These are phyloP conservation scores for Norana najaformis DNA, from an alignment of 2,888 invertebrate genomes.

Conservation along the genomic window DNA sequence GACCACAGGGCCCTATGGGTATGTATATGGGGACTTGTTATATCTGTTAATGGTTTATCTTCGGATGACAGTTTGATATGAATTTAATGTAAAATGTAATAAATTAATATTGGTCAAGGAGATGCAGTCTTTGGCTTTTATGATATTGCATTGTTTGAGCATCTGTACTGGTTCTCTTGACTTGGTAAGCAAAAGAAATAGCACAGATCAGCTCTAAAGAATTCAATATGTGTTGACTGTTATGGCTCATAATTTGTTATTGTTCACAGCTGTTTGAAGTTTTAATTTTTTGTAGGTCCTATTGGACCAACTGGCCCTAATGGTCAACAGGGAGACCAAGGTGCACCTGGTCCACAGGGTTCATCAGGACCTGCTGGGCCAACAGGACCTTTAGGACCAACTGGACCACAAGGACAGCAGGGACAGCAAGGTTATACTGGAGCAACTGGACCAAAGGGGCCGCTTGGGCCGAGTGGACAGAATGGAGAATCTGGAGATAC, in stretches of 20 bases:
- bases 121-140: too few species aligned
- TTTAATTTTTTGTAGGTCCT: conserved; percentile 30
- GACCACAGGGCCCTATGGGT: conserved; percentile 30
- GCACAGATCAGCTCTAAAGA: neutral
- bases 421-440: conserved; percentile 34
- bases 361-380: conserved; percentile 37
- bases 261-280: neutral
- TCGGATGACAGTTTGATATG: neutral
- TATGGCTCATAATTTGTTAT: neutral
- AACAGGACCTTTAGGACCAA: conserved; percentile 29
- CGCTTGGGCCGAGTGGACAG: conserved; percentile 33
- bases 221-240: neutral
- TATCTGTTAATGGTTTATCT: neutral
- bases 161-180: neutral
- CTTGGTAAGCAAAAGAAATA: too few species aligned
- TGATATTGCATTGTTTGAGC: too few species aligned
- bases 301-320: conserved; percentile 34
- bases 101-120: too few species aligned
- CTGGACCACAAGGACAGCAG: conserved; percentile 25
- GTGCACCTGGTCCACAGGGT: conserved; percentile 35
- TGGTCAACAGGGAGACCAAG: conserved; percentile 30
- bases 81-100: too few species aligned
- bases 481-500: conserved; percentile 34
- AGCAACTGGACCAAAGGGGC: conserved; percentile 30
- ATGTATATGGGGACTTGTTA: neutral